Percentiles rank a stretch among this genome's conserved stretches.
These are phyloP conservation scores for Apostichopus parvimensis DNA, from an alignment of 35 echinoderm and acorn worm species.

Conservation along the genomic window DNA sequence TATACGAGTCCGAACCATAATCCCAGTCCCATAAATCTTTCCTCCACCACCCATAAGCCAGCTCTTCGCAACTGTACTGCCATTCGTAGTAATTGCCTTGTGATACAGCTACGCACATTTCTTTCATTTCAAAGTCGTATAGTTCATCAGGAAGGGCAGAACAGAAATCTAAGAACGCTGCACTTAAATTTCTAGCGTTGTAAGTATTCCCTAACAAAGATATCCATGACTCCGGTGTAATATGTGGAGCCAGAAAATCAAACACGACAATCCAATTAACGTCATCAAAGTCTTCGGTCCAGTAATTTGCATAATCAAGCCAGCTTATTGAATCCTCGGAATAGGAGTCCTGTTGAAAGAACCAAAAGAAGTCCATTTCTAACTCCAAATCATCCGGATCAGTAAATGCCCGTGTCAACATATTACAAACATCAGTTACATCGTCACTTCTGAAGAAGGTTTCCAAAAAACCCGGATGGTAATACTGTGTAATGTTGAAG, in stretches of 20 bases:
- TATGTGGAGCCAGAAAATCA: slow-evolving; percentile 24
- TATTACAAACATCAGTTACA: background rate
- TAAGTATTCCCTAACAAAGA: background rate
- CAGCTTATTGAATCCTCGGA: background rate
- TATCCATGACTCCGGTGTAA: slow-evolving; percentile 6
- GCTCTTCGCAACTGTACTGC: background rate
- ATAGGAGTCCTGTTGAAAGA: background rate
- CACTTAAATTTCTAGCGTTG: slow-evolving; percentile 6
- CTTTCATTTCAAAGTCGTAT: slow-evolving; percentile 16
- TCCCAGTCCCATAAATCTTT: background rate
- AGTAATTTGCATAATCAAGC: slow-evolving; percentile 27
- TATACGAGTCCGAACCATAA: background rate
- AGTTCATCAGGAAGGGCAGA: slow-evolving; percentile 11
- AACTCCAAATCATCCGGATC: background rate
- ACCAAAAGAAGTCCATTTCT: slow-evolving; percentile 4
- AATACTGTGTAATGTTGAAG: background rate
- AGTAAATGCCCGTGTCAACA: background rate
- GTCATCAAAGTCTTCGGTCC: background rate
- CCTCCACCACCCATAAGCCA: background rate
- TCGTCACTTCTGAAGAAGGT: slow-evolving; percentile 2
- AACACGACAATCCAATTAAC: slow-evolving; percentile 29
- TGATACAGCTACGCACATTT: background rate
- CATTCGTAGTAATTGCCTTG: background rate
- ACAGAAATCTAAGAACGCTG: background rate
- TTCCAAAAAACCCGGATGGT: background rate